Percentiles rank a stretch among this genome's conserved stretches.
Evolutionary conservation across 2,113 vertebrate species (phyloP).

Genomic region (Aegotheles bennettii): DNA sequence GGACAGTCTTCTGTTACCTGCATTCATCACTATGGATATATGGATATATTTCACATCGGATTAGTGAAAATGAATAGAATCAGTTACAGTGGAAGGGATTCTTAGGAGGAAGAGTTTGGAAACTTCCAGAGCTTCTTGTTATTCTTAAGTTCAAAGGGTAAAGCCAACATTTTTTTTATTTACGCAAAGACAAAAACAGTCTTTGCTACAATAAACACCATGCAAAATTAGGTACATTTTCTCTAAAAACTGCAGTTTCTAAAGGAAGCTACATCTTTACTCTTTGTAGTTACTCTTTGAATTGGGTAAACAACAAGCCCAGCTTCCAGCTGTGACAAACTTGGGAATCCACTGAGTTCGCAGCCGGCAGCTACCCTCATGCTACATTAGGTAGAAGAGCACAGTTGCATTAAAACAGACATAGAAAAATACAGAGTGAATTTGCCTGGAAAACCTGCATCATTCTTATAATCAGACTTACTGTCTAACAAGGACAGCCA

Average conservation of each 20-base stretch:
- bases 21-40: neutral
- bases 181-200: neutral
- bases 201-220: neutral
- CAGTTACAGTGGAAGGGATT: neutral
- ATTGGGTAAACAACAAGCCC: neutral
- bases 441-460: neutral
- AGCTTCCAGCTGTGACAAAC: neutral
- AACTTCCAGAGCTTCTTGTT: neutral
- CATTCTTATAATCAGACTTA: neutral
- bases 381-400: neutral
- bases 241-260: neutral
- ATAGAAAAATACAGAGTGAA: neutral
- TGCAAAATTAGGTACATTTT: neutral
- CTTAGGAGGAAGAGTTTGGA: neutral
- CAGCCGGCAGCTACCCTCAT: neutral
- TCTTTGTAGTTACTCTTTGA: neutral
- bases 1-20: neutral
- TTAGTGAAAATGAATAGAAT: neutral
- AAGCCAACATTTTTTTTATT: neutral
- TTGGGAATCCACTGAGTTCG: neutral
- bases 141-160: neutral
- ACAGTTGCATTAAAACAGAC: neutral
- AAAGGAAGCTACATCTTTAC: neutral
- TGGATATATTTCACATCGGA: neutral
- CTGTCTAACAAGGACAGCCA: neutral